These are phyloP conservation scores for Corythornis cristatus DNA, from an alignment of 2,113 vertebrate genomes.

Conservation along the genomic window DNA sequence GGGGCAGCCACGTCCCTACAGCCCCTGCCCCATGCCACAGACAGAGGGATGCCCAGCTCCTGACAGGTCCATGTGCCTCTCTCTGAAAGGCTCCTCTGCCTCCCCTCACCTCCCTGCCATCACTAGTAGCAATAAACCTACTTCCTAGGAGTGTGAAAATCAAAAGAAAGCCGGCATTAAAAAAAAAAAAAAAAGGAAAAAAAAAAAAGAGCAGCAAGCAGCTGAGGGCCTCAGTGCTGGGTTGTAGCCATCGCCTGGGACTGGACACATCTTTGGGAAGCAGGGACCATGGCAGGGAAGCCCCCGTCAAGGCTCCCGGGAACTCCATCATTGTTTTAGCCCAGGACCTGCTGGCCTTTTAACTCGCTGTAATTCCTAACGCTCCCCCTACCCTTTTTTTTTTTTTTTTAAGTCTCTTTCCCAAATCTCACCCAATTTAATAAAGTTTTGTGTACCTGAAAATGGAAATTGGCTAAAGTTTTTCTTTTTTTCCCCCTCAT, in stretches of 20 bases:
- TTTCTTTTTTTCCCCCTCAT: not conserved
- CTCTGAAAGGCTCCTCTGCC: not conserved
- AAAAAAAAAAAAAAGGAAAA: not conserved
- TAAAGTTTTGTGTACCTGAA: slow-evolving; percentile 71
- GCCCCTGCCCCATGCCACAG: not conserved
- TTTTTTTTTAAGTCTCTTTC: not conserved
- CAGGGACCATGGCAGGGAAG: not conserved
- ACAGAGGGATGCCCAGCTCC: not conserved
- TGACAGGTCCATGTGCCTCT: not conserved
- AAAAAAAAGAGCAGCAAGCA: not conserved
- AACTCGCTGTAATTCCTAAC: not conserved
- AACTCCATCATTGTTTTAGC: slow-evolving; percentile 7
- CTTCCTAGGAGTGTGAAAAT: not conserved
- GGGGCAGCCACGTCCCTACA: not conserved
- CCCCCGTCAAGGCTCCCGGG: not conserved
- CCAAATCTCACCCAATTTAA: slow-evolving; percentile 33
- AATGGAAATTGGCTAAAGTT: slow-evolving; percentile 70
- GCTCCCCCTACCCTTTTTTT: not conserved
- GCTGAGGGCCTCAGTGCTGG: not conserved
- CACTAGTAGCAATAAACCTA: not conserved
- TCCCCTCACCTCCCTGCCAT: not conserved
- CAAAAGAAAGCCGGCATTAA: not conserved
- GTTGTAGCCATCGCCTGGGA: not conserved
- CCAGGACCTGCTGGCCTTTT: not conserved
- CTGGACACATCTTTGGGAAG: not conserved